phyloP scores from a whole-genome alignment of 1,140 invertebrate species.

The Papilio glaucus region DNA sequence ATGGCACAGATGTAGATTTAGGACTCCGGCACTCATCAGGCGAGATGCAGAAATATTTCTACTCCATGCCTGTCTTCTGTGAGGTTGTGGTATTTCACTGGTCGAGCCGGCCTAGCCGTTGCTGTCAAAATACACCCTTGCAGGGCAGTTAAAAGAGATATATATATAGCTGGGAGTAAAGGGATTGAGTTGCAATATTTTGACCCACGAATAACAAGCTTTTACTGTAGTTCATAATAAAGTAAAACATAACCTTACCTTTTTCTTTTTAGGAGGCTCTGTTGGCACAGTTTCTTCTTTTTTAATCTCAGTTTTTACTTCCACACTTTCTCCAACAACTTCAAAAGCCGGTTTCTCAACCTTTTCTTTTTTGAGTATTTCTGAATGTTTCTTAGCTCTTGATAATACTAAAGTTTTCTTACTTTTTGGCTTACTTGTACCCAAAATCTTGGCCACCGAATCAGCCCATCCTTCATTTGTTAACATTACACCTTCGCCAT shows the following conservation, averaged over 20 bases:
- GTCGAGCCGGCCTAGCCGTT: too few species aligned
- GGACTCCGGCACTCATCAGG: too few species aligned
- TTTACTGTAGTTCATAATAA: too few species aligned
- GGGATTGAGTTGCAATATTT: too few species aligned
- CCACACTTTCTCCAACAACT: constrained; percentile 78
- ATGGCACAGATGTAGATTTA: too few species aligned
- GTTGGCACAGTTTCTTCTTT: constrained; percentile 55
- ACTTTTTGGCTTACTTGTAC: constrained; percentile 88
- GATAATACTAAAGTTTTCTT: constrained; percentile 90
- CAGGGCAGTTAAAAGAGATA: too few species aligned
- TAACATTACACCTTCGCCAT: constrained; percentile 48
- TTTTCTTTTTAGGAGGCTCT: constrained; percentile 74
- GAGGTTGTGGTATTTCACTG: too few species aligned
- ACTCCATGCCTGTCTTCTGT: too few species aligned
- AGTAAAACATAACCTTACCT: constrained; percentile 56
- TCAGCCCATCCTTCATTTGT: constrained; percentile 87
- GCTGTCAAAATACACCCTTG: too few species aligned
- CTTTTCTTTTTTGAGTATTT: constrained; percentile 81
- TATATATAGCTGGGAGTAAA: too few species aligned
- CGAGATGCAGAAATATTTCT: too few species aligned
- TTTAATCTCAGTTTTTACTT: constrained; percentile 76
- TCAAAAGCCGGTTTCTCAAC: constrained; percentile 82
- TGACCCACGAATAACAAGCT: too few species aligned
- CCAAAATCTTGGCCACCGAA: constrained; percentile 89
- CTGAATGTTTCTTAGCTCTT: constrained; percentile 88